phyloP scores from a whole-genome alignment of 2,888 invertebrate species.

The Formica aserva region DNA sequence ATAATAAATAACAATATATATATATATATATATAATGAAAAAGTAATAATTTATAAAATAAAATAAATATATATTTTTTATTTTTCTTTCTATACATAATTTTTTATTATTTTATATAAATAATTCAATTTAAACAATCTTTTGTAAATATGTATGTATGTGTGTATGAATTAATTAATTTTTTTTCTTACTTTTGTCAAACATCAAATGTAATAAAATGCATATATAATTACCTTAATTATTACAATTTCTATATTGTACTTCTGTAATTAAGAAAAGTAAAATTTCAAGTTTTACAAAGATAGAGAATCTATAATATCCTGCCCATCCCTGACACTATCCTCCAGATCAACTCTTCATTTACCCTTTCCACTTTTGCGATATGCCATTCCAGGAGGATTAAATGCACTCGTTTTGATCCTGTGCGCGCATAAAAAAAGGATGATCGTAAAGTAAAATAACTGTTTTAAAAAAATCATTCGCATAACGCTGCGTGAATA shows the following conservation, averaged over 20 bases:
- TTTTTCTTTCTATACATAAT: not conserved
- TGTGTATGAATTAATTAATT: not conserved
- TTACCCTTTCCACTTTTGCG: constrained; percentile 30
- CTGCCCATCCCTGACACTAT: constrained; percentile 20
- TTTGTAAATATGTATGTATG: not conserved
- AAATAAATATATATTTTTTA: constrained; percentile 8
- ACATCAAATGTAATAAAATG: not conserved
- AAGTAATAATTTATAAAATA: not conserved
- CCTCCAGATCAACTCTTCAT: constrained; percentile 38
- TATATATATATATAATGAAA: not conserved
- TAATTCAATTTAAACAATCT: not conserved
- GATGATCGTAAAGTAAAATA: constrained; percentile 70
- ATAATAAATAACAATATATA: not conserved
- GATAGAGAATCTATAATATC: constrained; percentile 35
- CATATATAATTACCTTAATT: not conserved
- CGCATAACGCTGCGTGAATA: constrained; percentile 34
- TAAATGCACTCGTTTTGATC: constrained; percentile 65
- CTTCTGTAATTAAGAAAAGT: not conserved
- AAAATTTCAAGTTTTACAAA: constrained; percentile 29
- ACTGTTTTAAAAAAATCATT: constrained; percentile 54
- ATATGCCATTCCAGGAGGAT: constrained; percentile 64
- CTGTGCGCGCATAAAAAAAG: constrained; percentile 65
- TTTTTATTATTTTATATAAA: not conserved
- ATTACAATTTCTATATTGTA: not conserved
- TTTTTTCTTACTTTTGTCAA: not conserved